Percentiles rank a stretch among this genome's conserved stretches.
Conservation (phyloP, 1,140 invertebrate species). For the Caerostris darwini region DNA sequence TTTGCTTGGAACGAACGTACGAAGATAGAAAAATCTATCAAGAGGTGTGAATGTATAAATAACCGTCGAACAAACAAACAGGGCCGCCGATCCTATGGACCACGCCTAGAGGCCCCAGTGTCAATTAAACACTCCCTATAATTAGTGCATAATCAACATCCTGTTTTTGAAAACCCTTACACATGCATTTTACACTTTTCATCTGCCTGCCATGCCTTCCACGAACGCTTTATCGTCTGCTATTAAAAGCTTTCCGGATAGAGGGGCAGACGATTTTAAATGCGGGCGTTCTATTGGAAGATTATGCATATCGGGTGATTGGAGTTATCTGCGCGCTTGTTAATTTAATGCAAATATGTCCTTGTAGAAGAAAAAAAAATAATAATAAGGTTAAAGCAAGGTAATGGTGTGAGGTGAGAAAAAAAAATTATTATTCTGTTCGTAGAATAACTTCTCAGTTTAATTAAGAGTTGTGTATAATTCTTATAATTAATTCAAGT, state of each 20-base stretch:
- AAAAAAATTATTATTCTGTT: no score
- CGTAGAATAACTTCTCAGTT: no score
- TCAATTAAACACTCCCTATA: slow-evolving; percentile 77
- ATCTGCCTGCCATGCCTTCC: neutral
- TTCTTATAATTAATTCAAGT: no score
- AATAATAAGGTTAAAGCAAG: no score
- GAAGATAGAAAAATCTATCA: neutral
- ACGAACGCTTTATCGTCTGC: slow-evolving; percentile 5
- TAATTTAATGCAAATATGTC: no score
- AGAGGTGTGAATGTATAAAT: slow-evolving; percentile 58
- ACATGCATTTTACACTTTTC: slow-evolving; percentile 19
- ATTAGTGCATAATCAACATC: slow-evolving; percentile 77
- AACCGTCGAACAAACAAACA: slow-evolving; percentile 51
- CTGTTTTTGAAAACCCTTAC: slow-evolving; percentile 73
- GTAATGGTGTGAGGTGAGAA: no score
- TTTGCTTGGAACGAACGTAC: no score
- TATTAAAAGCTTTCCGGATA: slow-evolving; percentile 46
- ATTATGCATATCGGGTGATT: neutral
- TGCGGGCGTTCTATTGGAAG: neutral
- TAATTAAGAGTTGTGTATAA: no score
- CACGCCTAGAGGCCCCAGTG: slow-evolving; percentile 57
- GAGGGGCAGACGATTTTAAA: neutral
- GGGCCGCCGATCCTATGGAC: slow-evolving; percentile 20
- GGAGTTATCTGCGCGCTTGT: no score
- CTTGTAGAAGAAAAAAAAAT: no score